Conservation (phyloP, 1,140 invertebrate species). For the Leptinotarsa lineolata region DNA sequence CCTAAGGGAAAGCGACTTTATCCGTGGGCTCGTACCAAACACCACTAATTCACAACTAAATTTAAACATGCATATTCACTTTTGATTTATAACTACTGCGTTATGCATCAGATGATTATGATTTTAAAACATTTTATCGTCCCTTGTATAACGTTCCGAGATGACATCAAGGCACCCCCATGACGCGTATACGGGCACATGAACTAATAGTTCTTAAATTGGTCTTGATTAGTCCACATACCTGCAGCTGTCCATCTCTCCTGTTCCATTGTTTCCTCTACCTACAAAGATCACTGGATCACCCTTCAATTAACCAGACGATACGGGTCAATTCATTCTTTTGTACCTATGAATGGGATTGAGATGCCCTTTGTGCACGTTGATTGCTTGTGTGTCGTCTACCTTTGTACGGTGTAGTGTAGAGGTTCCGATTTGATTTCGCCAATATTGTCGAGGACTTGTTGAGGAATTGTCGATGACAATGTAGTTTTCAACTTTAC, state of each 20-base stretch:
- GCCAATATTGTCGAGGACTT: too few relatives aligned
- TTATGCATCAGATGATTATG: too few relatives aligned
- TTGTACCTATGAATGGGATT: constrained; percentile 20
- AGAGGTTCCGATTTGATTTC: too few relatives aligned
- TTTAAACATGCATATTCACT: too few relatives aligned
- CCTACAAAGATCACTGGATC: constrained; percentile 37
- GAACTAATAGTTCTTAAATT: constrained; percentile 53
- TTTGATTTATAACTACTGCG: too few relatives aligned
- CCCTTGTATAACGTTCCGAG: constrained; percentile 27
- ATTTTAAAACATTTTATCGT: not conserved
- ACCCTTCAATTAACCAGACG: constrained; percentile 29
- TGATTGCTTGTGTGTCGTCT: constrained; percentile 5
- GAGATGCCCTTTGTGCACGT: constrained; percentile 20
- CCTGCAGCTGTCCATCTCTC: constrained; percentile 49
- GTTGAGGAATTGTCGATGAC: too few relatives aligned
- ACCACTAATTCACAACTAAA: too few relatives aligned
- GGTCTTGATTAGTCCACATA: constrained; percentile 52
- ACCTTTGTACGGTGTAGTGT: not conserved
- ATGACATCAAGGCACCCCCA: constrained; percentile 49
- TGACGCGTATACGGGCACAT: constrained; percentile 46
- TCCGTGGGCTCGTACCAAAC: too few relatives aligned
- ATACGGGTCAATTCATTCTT: constrained; percentile 31
- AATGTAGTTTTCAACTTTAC: too few relatives aligned
- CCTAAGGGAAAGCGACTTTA: too few relatives aligned
- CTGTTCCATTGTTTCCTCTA: constrained; percentile 36